phyloP scores from a whole-genome alignment of 1,140 invertebrate genomes.

The Drosophila parvula region DNA sequence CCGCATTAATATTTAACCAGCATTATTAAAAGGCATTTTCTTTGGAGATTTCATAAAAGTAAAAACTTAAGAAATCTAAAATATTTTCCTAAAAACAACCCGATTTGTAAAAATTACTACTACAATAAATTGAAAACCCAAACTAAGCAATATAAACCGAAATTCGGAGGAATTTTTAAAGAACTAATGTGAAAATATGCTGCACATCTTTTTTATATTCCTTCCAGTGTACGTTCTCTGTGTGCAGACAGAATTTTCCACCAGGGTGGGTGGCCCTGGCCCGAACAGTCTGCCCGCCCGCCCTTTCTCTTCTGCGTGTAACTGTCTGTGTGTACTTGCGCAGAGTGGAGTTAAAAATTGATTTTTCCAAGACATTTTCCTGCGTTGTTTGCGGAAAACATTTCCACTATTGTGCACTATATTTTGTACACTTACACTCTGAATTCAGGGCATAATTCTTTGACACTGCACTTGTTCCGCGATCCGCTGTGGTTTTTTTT shows the following conservation, averaged over 20 bases:
- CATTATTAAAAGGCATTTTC: background rate
- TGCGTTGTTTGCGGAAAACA: conserved; percentile 57
- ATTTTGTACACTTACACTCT: conserved; percentile 25
- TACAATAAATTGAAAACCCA: background rate
- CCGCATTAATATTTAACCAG: too few species aligned
- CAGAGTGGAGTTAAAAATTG: conserved; percentile 74
- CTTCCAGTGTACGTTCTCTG: conserved; percentile 4
- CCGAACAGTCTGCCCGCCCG: conserved; percentile 17
- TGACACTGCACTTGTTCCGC: conserved; percentile 26
- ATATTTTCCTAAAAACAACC: background rate
- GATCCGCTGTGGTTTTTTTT: background rate
- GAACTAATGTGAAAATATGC: background rate
- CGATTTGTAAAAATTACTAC: background rate
- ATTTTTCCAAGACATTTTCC: conserved; percentile 74
- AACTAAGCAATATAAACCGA: background rate
- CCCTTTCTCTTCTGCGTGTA: conserved; percentile 18
- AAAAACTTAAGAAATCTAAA: background rate
- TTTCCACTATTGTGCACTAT: conserved; percentile 10
- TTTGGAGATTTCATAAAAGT: background rate
- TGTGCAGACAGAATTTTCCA: conserved; percentile 36
- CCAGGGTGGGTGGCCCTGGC: conserved; percentile 68
- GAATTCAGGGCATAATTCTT: conserved; percentile 20
- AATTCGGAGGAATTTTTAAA: background rate
- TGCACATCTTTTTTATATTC: background rate
- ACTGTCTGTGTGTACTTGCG: conserved; percentile 58